Base-by-base conservation (phyloP, 2,797 vertebrate species). In the Nannoperca australis region DNA sequence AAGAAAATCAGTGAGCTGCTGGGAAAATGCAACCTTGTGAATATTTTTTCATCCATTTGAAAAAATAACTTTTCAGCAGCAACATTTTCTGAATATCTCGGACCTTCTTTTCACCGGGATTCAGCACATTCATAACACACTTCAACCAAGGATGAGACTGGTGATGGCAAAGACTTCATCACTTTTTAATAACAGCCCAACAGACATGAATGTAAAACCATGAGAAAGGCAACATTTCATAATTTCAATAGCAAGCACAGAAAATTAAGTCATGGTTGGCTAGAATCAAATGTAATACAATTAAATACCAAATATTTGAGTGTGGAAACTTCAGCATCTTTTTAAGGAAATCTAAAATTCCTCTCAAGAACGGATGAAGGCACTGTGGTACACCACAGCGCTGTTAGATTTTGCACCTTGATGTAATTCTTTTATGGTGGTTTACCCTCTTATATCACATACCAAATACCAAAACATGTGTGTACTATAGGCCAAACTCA, bases 1-100 rank as follows among this genome's bases (percentile, higher is more conserved):
- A 83, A 86, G 71, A 86, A 91, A 90, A 89, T 87, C 79, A 76
- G 55, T 34, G 56, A 83, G 72, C 70, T 78, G 81, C 81, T 79
- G 56, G 53, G 40, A 85, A 78, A 82, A 78, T 27, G 64, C 49
- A 55, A 34, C 51, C 65, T 54, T 81, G 66, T 75, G 62, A 90
- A 85, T 85, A 71, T 67, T 55, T 78, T 88, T 80, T 82, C 73
- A 82, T 81, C 59, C 45, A 72, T 85, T 44, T 67, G 7, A 61
- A 50, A 69, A 70, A 72, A 84, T 11, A 63, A 69, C 24, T 27
- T 27, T 76, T 70, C 83, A 80, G 59, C 63, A 38, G 42, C 22
- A 32, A 70, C 65, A 42, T 72, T 89, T 85, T 83, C 32, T 81
- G 78, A 78, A 76, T 75, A 70, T 51, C 80, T 85, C 45, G 58